These are phyloP conservation scores for Machaerirhynchus nigripectus DNA, from an alignment of 2,113 vertebrate species.

Conservation along the genomic window DNA sequence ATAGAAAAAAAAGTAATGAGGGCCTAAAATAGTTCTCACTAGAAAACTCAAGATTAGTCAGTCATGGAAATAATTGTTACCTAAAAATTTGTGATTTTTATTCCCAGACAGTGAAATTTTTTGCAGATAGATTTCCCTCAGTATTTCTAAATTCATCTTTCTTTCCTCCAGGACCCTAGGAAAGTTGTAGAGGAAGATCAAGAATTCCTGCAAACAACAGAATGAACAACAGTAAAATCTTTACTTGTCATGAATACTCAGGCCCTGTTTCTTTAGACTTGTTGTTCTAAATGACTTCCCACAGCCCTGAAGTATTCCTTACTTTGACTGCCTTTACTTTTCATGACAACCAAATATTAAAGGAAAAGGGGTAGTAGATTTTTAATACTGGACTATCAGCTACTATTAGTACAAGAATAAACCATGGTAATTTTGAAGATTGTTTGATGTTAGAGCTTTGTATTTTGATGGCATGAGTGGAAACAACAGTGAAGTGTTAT, in stretches of 20 bases:
- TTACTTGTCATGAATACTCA: background rate
- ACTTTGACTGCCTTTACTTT: background rate
- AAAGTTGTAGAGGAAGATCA: background rate
- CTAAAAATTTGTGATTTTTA: background rate
- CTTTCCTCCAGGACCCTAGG: background rate
- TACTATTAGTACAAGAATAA: background rate
- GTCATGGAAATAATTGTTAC: background rate
- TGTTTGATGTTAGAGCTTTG: background rate
- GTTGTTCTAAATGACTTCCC: background rate
- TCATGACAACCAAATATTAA: background rate
- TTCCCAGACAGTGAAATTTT: background rate
- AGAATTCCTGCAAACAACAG: background rate
- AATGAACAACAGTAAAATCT: background rate
- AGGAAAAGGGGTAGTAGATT: background rate
- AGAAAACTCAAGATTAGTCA: background rate
- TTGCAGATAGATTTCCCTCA: background rate
- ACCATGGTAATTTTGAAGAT: background rate
- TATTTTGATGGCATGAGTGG: background rate
- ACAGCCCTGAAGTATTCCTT: background rate
- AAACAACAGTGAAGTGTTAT: background rate
- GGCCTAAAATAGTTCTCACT: background rate
- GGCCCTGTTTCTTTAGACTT: background rate
- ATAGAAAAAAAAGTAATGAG: background rate
- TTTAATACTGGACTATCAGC: background rate
- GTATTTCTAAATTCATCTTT: background rate